Percentiles rank a stretch among this genome's conserved stretches.
Evolutionary conservation across 1,140 invertebrate genomes (phyloP).

Genomic region (Hyposmocoma kahamanoa): DNA sequence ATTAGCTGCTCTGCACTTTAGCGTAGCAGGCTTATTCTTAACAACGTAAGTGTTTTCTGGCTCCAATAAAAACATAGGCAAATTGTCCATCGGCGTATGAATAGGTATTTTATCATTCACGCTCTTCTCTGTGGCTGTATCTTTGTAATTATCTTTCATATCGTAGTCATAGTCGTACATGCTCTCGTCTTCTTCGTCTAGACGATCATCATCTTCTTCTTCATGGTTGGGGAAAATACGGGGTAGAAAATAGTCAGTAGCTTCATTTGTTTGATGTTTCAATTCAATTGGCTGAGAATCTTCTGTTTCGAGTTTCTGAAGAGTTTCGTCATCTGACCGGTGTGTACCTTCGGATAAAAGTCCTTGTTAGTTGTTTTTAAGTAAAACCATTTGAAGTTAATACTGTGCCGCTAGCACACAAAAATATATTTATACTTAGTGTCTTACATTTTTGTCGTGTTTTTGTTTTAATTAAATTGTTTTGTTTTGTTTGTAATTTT

Average conservation of each 20-base stretch:
- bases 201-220: slow-evolving; percentile 49
- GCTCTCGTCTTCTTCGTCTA: slow-evolving; percentile 44
- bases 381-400: too few relatives aligned
- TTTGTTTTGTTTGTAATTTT: too few relatives aligned
- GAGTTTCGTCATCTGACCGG: slow-evolving; percentile 34
- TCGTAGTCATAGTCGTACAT: slow-evolving; percentile 63
- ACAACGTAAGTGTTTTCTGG: slow-evolving; percentile 88
- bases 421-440: too few relatives aligned
- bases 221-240: slow-evolving; percentile 44
- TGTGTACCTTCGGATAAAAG: slow-evolving; percentile 12
- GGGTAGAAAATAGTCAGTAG: slow-evolving; percentile 57
- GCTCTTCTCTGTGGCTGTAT: slow-evolving; percentile 30
- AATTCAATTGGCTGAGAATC: slow-evolving; percentile 42
- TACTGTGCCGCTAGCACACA: too few relatives aligned
- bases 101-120: slow-evolving; percentile 70
- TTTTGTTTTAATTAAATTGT: too few relatives aligned
- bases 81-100: slow-evolving; percentile 74
- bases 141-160: slow-evolving; percentile 61
- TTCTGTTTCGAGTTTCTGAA: slow-evolving; percentile 24
- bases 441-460: too few relatives aligned
- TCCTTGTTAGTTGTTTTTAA: too few relatives aligned
- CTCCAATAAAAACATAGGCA: slow-evolving; percentile 86
- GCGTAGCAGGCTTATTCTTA: slow-evolving; percentile 86
- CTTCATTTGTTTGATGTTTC: slow-evolving; percentile 33
- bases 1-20: slow-evolving; percentile 87